Percentiles rank a stretch among this genome's conserved stretches.
Conservation (phyloP, 2,113 vertebrate genomes). For the Daboia siamensis region DNA sequence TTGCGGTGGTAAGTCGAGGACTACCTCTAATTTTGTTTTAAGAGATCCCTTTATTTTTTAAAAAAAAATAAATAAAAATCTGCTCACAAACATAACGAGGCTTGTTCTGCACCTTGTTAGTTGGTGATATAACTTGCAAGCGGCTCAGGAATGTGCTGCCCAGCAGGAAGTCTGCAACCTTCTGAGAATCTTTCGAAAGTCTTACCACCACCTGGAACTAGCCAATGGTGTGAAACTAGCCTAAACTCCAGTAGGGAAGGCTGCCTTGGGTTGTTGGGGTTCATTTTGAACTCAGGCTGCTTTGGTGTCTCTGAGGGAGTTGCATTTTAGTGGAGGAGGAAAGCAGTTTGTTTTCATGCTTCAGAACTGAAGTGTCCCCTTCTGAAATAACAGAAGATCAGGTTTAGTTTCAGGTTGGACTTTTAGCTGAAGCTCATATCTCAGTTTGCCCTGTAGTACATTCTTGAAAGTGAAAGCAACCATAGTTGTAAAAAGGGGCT, state of each 20-base stretch:
- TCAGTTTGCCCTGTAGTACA: neutral
- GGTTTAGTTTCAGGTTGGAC: neutral
- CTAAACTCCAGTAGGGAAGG: neutral
- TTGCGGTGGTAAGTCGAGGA: neutral
- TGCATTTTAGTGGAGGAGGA: constrained; percentile 24
- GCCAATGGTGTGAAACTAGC: neutral
- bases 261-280: neutral
- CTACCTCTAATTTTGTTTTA: neutral
- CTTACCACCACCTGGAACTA: neutral
- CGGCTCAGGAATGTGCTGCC: neutral
- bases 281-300: neutral
- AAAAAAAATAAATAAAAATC: neutral
- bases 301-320: neutral
- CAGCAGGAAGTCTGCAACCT: no score
- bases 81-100: neutral
- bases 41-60: neutral
- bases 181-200: neutral
- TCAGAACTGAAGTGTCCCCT: neutral
- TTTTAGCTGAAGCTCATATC: neutral
- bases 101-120: neutral
- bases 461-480: neutral
- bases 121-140: neutral
- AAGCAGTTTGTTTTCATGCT: constrained; percentile 7
- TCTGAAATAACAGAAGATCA: constrained; percentile 15
- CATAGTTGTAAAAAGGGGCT: neutral